Conservation (phyloP, 92 coral and sea anemone genomes). For the Heliopora coerulea region DNA sequence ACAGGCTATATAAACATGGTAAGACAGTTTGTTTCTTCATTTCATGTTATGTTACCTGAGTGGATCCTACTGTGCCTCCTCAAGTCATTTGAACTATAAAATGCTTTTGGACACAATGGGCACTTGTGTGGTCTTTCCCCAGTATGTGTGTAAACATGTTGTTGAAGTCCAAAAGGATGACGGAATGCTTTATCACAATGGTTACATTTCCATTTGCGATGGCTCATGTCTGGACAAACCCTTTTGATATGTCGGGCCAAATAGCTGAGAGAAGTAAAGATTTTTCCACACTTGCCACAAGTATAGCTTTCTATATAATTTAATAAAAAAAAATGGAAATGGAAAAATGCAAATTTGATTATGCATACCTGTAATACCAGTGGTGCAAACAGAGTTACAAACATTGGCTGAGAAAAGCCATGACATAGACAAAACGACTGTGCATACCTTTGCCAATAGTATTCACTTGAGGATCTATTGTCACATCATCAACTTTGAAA, state of each 20-base stretch:
- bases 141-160: constrained; percentile 95
- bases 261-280: constrained; percentile 93
- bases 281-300: constrained; percentile 96
- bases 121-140: constrained; percentile 99
- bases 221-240: constrained; percentile 98
- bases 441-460: constrained; percentile 88
- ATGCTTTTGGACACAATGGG: constrained; percentile 92
- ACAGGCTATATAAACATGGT: too few species aligned
- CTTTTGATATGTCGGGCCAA: constrained; percentile 96
- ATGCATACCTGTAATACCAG: background rate
- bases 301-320: constrained; percentile 95
- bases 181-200: constrained; percentile 97
- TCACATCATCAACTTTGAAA: constrained; percentile 97
- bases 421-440: background rate
- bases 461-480: constrained; percentile 92
- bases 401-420: background rate
- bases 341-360: background rate
- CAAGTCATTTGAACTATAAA: constrained; percentile 96
- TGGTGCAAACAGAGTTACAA: background rate
- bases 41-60: constrained; percentile 62
- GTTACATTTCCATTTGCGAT: constrained; percentile 94
- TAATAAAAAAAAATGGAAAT: background rate
- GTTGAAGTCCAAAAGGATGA: constrained; percentile 98
- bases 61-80: constrained; percentile 97
- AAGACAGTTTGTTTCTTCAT: too few species aligned